These are phyloP conservation scores for Tenualosa thibaudeaui DNA, from an alignment of 2,797 vertebrate species.

Conservation along the genomic window DNA sequence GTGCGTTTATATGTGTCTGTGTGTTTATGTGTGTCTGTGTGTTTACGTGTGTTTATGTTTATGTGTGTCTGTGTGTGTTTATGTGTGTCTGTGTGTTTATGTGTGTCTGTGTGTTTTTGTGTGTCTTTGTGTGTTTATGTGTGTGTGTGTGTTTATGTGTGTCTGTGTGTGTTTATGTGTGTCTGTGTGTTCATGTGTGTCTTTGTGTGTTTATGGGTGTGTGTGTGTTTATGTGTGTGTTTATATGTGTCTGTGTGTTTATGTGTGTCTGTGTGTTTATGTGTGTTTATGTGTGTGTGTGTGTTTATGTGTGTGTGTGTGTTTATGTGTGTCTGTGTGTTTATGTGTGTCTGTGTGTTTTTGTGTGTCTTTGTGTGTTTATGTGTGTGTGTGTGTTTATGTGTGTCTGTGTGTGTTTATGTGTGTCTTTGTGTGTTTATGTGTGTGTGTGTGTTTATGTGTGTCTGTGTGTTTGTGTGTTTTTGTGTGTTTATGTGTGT, in stretches of 20 bases:
- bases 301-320: not conserved
- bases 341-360: not conserved
- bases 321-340: not conserved
- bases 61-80: not conserved
- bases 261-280: not conserved
- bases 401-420: not conserved
- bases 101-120: not conserved
- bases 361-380: no score
- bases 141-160: not conserved
- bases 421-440: not conserved
- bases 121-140: no score
- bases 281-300: constrained; percentile 7
- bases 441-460: constrained; percentile 8
- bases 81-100: constrained; percentile 1
- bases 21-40: constrained; percentile 1
- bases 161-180: not conserved
- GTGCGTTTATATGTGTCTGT: constrained; percentile 2
- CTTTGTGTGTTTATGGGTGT: not conserved
- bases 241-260: no score
- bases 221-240: not conserved
- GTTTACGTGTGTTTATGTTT: no score
- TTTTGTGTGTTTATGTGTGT: not conserved
- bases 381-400: not conserved
- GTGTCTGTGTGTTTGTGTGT: not conserved
- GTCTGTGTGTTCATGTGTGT: not conserved